Evolutionary conservation across 2,797 vertebrate genomes (phyloP).

Genomic region (Coregonus ussuriensis): DNA sequence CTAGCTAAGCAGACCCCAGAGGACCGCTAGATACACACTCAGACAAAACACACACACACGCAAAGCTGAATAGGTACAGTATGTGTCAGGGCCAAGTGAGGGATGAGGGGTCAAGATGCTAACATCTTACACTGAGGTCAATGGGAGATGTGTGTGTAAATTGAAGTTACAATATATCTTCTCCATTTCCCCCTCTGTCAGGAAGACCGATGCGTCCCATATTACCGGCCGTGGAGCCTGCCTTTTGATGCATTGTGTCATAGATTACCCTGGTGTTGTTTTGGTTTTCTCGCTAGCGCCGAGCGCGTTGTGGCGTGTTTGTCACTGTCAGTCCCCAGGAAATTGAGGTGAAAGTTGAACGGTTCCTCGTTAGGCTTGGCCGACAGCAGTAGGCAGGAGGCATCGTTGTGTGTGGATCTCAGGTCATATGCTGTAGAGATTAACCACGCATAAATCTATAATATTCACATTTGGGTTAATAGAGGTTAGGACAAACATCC

Average conservation of each 20-base stretch:
- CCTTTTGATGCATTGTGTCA: slow-evolving; percentile 42
- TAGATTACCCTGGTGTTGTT: slow-evolving; percentile 42
- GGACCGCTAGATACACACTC: slow-evolving; percentile 31
- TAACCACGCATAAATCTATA: slow-evolving; percentile 25
- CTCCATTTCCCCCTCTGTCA: too few species aligned
- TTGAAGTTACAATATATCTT: too few species aligned
- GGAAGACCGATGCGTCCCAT: background rate
- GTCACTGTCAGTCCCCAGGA: slow-evolving; percentile 61
- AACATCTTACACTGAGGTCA: too few species aligned
- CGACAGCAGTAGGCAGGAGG: slow-evolving; percentile 22
- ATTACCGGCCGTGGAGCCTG: slow-evolving; percentile 23
- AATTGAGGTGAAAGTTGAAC: slow-evolving; percentile 68
- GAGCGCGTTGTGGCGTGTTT: slow-evolving; percentile 46
- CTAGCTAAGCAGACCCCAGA: slow-evolving; percentile 30
- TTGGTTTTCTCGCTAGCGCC: slow-evolving; percentile 28
- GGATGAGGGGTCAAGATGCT: too few species aligned
- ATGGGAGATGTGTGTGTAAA: too few species aligned
- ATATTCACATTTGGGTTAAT: slow-evolving; percentile 48
- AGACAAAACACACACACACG: slow-evolving; percentile 20
- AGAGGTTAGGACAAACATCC: slow-evolving; percentile 44
- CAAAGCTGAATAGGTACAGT: background rate
- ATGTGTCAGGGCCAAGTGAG: too few species aligned
- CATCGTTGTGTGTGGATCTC: slow-evolving; percentile 12
- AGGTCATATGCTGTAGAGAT: slow-evolving; percentile 21
- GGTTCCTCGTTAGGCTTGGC: slow-evolving; percentile 41